Percentiles rank a stretch among this genome's conserved stretches.
Conservation (phyloP, 2,888 invertebrate species). For the Pardosa pseudoannulata region DNA sequence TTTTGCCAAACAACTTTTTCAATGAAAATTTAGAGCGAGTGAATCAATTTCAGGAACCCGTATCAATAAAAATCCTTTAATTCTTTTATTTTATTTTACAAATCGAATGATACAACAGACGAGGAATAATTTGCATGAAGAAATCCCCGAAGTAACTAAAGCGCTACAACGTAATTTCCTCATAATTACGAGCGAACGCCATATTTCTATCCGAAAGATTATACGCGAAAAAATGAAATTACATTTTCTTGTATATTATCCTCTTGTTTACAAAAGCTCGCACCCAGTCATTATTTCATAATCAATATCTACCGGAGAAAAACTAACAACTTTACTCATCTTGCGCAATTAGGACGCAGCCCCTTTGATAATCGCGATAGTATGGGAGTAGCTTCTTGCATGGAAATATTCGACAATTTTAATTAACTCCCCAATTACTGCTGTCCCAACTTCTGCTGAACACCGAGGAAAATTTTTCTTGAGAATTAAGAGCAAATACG, state of each 20-base stretch:
- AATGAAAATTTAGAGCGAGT: too few species aligned
- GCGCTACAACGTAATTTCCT: too few species aligned
- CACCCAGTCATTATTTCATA: slow-evolving; percentile 37
- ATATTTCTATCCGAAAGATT: too few species aligned
- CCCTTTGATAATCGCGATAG: slow-evolving; percentile 60
- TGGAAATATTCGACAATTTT: slow-evolving; percentile 70
- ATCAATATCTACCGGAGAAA: slow-evolving; percentile 11
- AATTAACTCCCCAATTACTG: slow-evolving; percentile 73
- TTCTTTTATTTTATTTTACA: too few species aligned
- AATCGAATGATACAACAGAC: too few species aligned
- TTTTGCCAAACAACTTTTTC: too few species aligned
- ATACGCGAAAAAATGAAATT: background rate
- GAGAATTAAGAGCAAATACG: slow-evolving; percentile 70
- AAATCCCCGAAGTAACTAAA: too few species aligned
- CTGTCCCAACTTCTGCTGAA: slow-evolving; percentile 63
- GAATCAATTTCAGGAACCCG: too few species aligned
- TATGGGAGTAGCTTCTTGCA: slow-evolving; percentile 57
- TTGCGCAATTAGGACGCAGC: slow-evolving; percentile 63
- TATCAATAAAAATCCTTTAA: too few species aligned
- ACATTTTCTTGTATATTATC: background rate
- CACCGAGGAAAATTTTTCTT: slow-evolving; percentile 64
- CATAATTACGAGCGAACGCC: too few species aligned
- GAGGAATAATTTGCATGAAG: too few species aligned
- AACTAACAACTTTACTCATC: slow-evolving; percentile 25
- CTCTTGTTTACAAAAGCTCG: slow-evolving; percentile 1